Evolutionary conservation across 2,888 invertebrate species (phyloP), one percentile per base, ranked within the genome.

Genomic region (Pycnomerus fuliginosus): DNA sequence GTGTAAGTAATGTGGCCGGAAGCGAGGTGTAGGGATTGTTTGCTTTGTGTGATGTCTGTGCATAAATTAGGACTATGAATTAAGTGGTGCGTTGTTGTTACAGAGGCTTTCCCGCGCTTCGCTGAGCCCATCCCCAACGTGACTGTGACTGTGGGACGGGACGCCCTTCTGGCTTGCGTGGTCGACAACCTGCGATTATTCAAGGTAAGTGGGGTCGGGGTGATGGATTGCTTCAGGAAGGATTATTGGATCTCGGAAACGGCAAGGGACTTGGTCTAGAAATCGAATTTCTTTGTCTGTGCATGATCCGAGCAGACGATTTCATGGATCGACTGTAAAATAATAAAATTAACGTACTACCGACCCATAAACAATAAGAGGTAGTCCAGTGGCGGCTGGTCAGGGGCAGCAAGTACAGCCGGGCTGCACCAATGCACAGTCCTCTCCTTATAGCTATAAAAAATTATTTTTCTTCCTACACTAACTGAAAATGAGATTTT

Each of bases 71-170:
- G 5, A 20, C 5, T 2, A 15, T 46, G 32, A 41, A 41, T 46
- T 46, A 46, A 46, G 33, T 41, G 36, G 24, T 20, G 4, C n/a
- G n/a, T 4, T 35, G 31, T 63, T 61, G 57, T 71, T 70, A 39
- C 68, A 72, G 72, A 72, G 56, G 55, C 66, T 36, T 70, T 87
- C 70, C 93, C 93, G 44, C 82, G 85, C 62, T 92, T 93, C 70
- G 87, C 90, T 52, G 92, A 91, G 68, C 86, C 88, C 34, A 90
- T 93, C 60, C 85, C 88, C 34, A 94, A 93, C 74, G 90, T 92
- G 56, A 93, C 93, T 13, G 91, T 91, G 54, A 89, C 90, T 27
- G 83, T 89, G 36, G 92, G 92, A 16, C 78, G 89, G 33, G 91
- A 93, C 73, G 92, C 91, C 13, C 76, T 91, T 16, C 78, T 93